Evolutionary conservation across 1,140 invertebrate species (phyloP), one percentile per base, ranked within the genome.

Genomic region (Phymorhynchus buccinoides): DNA sequence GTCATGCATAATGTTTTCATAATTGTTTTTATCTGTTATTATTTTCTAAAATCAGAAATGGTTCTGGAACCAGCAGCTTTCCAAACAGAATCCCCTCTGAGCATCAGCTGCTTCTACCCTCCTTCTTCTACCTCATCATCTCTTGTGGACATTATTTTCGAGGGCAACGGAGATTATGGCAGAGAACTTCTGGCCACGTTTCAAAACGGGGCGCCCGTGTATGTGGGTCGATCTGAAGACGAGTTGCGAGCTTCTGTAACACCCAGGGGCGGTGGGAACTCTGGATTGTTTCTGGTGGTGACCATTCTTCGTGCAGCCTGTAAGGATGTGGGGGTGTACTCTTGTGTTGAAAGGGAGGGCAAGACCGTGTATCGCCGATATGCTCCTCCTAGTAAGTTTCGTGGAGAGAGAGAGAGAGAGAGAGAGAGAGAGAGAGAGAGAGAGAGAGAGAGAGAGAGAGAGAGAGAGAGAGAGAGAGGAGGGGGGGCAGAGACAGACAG

Each of bases 21-120:
- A n/a, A n/a, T n/a, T n/a, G n/a, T n/a, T n/a, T n/a, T n/a, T n/a
- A n/a, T n/a, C n/a, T n/a, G n/a, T n/a, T n/a, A n/a, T n/a, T n/a
- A n/a, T n/a, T n/a, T n/a, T n/a, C n/a, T n/a, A n/a, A n/a, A n/a
- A n/a, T n/a, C 73, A 75, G 73, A 39, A 27, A 27, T 41, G 37
- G 16, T 1, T 27, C 32, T 75, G 73, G 73, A 75, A 6, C 73
- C 35, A 41, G 37, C 35, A 16, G 18, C 73, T 2, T 75, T 75
- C 37, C 18, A 1, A 16, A 41, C 18, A 18, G 30, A 41, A 4
- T n/a, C 73, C 35, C 73, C 73, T 1, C 14, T 75, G 4, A 37
- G 41, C 73, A 75, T 75, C 73, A 41, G 18, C 9, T 75, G 73
- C 35, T 35, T 75, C 18, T 75, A 75, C 73, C 73, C 73, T 39